These are phyloP conservation scores for Charina bottae DNA, from an alignment of 2,113 vertebrate species.

Conservation along the genomic window DNA sequence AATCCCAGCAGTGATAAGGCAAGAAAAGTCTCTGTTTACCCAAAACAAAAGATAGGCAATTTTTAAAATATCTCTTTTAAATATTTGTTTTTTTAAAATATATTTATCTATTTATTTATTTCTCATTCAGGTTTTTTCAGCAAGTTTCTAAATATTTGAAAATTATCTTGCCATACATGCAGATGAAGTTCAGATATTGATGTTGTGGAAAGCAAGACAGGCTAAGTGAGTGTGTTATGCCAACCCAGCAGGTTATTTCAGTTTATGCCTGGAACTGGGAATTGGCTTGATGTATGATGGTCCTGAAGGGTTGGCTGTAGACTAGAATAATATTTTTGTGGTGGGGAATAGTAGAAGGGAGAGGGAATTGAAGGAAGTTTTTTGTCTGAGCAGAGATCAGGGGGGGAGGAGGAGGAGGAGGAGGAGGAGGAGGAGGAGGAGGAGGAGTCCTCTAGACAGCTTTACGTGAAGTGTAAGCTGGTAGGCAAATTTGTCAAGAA, in stretches of 20 bases:
- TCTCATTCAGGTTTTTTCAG: neutral
- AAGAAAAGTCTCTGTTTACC: neutral
- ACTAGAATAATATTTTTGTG: too few species aligned
- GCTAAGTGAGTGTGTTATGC: neutral
- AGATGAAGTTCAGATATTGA: neutral
- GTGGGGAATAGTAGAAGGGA: too few species aligned
- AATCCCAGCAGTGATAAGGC: neutral
- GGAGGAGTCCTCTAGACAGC: neutral
- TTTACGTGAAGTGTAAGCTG: too few species aligned
- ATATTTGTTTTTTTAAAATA: neutral
- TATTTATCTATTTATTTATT: neutral
- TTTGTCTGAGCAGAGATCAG: too few species aligned
- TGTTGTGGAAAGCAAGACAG: neutral
- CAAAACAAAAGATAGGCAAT: neutral
- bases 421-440: too few species aligned
- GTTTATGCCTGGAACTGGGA: neutral
- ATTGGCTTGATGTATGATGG: too few species aligned
- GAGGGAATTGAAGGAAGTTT: too few species aligned
- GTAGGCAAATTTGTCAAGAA: too few species aligned
- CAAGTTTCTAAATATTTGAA: neutral
- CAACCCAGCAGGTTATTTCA: neutral
- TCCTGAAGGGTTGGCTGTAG: too few species aligned
- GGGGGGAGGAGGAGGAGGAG: too few species aligned
- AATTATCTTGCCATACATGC: neutral
- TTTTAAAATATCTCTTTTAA: neutral